These are phyloP conservation scores for Centrocercus urophasianus DNA, from an alignment of 2,113 vertebrate species.

Conservation along the genomic window DNA sequence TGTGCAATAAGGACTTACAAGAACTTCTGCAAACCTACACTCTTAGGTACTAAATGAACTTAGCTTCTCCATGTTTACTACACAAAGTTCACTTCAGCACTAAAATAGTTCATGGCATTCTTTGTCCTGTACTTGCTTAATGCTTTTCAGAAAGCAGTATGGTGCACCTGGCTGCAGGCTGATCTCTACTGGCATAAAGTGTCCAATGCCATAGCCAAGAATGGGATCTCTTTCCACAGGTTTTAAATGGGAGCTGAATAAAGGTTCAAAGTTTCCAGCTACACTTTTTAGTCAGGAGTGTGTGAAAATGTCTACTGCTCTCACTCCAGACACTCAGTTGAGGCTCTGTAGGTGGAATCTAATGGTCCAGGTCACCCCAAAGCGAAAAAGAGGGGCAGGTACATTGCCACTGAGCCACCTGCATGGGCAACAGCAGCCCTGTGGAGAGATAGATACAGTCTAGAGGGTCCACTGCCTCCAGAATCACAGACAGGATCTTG, in stretches of 20 bases:
- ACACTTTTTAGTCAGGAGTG: neutral
- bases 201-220: neutral
- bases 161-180: neutral
- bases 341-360: rapidly evolving
- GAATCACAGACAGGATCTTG: rapidly evolving
- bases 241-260: neutral
- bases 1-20: conserved; percentile 56
- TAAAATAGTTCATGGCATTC: conserved; percentile 22
- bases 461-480: neutral
- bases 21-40: conserved; percentile 54
- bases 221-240: neutral
- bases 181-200: neutral
- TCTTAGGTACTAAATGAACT: conserved; percentile 50
- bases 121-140: conserved; percentile 35
- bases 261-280: neutral
- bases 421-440: neutral
- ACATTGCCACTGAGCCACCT: neutral
- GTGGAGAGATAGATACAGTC: neutral
- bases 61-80: conserved; percentile 33
- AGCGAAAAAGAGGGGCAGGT: neutral
- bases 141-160: neutral
- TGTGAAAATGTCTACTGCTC: neutral
- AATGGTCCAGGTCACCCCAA: neutral
- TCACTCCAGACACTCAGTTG: neutral
- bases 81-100: conserved; percentile 47